Evolutionary conservation across 2,888 invertebrate species (phyloP), one percentile per base, ranked within the genome.

Genomic region (Anaspis maculata): DNA sequence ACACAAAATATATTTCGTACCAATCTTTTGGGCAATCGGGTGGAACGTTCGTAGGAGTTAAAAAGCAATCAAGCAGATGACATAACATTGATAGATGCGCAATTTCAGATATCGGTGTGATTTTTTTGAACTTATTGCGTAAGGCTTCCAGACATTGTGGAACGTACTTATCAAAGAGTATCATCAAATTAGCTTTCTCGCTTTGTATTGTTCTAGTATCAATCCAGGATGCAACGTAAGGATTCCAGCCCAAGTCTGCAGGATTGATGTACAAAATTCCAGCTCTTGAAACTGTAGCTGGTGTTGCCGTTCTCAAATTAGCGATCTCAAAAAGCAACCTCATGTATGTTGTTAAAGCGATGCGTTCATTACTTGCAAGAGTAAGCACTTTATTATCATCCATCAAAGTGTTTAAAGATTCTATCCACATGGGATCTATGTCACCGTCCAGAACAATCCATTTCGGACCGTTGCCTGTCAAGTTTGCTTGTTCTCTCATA

Each of bases 351-450:
- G 88, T 92, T 30, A 95, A 67, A 0, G 94, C 89, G 36, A 95
- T 94, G 32, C 95, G 76, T 66, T 95, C 95, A 56, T 95, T 94
- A 62, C 91, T 91, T 3, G 94, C 94, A 48, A 95, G 66, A 0
- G 94, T 95, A 42, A 95, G 61, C 3, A 92, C 87, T 71, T 95
- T 95, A 63, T 95, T 95, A 59, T 95, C 95, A 62, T 95, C 95
- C 94, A 95, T 95, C 11, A 95, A 79, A 2, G 94, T 95, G 59
- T 95, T 95, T 15, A 95, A 72, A 16, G 91, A 92, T 66, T 95
- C 94, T 54, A 95, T 95, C 95, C 94, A 95, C 92, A 94, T 94
- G 1, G 94, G 94, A 70, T 95, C 94, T 49, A 95, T 94, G 58
- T 95, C 94, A 11, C 95, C 94, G 62, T 95, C 95, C 27, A 92